Evolutionary conservation across 2,888 invertebrate species (phyloP).

Genomic region (Drosophila paranaensis): DNA sequence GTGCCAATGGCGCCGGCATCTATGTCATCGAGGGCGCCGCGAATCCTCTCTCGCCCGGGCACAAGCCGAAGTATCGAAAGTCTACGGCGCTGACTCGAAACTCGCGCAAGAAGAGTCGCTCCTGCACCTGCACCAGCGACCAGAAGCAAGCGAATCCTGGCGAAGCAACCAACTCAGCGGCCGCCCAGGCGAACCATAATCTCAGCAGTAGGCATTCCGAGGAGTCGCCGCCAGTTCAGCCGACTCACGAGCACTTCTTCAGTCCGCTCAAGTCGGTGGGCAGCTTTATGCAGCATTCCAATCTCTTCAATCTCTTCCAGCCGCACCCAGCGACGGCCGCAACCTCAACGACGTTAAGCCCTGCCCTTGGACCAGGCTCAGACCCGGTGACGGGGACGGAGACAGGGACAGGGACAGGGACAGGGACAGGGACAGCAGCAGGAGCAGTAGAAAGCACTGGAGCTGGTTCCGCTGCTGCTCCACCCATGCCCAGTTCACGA

Average conservation of each 20-base stretch:
- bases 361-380: constrained; percentile 11
- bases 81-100: constrained; percentile 59
- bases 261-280: constrained; percentile 85
- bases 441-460: background rate
- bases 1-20: constrained; percentile 39
- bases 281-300: constrained; percentile 85
- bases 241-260: constrained; percentile 83
- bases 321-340: constrained; percentile 46
- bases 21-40: constrained; percentile 80
- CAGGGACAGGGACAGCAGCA: background rate
- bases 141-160: constrained; percentile 38
- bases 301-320: constrained; percentile 83
- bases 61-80: constrained; percentile 81
- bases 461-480: constrained; percentile 6
- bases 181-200: constrained; percentile 44
- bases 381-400: background rate
- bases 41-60: constrained; percentile 67
- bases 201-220: constrained; percentile 31
- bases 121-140: constrained; percentile 70
- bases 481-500: constrained; percentile 30
- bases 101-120: constrained; percentile 65
- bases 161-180: constrained; percentile 9
- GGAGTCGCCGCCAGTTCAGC: constrained; percentile 41
- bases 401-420: background rate
- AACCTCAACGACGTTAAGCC: constrained; percentile 17